Percentiles rank a stretch among this genome's conserved stretches.
Evolutionary conservation across 2,113 vertebrate genomes (phyloP).

Genomic region (Notechis scutatus): DNA sequence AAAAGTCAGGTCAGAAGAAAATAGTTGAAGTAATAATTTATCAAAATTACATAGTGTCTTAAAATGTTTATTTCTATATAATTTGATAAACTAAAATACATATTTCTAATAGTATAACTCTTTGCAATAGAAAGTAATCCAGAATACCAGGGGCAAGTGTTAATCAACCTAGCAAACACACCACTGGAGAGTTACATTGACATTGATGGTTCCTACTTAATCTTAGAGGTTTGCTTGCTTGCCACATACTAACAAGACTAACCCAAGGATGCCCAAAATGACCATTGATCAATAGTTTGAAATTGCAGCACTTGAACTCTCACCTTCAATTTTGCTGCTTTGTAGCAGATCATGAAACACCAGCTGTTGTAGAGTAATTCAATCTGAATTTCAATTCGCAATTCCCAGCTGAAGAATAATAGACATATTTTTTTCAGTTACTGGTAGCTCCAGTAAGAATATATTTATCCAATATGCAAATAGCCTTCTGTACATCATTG

Average conservation of each 20-base stretch:
- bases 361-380: conserved; percentile 56
- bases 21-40: not conserved
- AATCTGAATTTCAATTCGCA: conserved; percentile 54
- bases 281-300: conserved; percentile 65
- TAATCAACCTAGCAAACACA: conserved; percentile 32
- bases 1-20: not conserved
- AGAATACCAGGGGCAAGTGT: not conserved
- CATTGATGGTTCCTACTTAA: conserved; percentile 58
- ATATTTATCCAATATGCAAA: not conserved
- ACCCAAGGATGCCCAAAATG: conserved; percentile 55
- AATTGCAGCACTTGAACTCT: conserved; percentile 65
- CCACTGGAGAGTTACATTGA: conserved; percentile 35
- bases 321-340: conserved; percentile 61
- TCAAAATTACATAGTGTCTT: not conserved
- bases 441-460: not conserved
- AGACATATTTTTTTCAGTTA: conserved; percentile 5
- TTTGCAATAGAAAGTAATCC: not conserved
- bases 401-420: conserved; percentile 48
- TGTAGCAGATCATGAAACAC: conserved; percentile 47
- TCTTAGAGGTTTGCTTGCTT: conserved; percentile 53
- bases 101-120: not conserved
- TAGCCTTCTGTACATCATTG: not conserved
- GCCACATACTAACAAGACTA: conserved; percentile 45
- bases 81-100: not conserved
- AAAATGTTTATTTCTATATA: not conserved